phyloP scores from a whole-genome alignment of 2,888 invertebrate genomes.

The Ecdyonurus torrentis region DNA sequence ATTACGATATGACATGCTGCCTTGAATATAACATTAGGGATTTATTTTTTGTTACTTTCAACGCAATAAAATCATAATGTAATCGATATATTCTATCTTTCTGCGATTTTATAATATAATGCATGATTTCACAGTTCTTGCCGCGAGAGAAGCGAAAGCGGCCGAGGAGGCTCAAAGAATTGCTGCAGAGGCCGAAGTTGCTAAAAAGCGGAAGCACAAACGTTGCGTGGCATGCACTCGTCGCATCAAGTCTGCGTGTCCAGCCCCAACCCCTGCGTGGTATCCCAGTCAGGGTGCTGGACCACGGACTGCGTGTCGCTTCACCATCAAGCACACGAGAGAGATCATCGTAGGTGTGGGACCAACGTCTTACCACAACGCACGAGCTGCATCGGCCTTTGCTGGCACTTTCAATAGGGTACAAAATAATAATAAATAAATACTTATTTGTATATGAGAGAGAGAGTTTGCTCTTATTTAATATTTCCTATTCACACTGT shows the following conservation, averaged over 20 bases:
- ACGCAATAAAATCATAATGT: too few relatives aligned
- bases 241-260: background rate
- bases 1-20: too few relatives aligned
- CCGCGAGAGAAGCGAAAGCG: background rate
- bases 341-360: background rate
- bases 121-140: too few relatives aligned
- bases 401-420: background rate
- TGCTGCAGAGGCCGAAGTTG: background rate
- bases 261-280: background rate
- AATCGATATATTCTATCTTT: too few relatives aligned
- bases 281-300: background rate
- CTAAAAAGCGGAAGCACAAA: background rate
- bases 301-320: background rate
- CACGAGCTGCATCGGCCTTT: background rate
- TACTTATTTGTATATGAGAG: too few relatives aligned
- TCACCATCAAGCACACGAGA: background rate
- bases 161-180: background rate
- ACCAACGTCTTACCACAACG: background rate
- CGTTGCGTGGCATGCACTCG: background rate
- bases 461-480: too few relatives aligned
- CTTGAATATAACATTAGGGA: too few relatives aligned
- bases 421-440: too few relatives aligned
- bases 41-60: too few relatives aligned
- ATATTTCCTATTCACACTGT: too few relatives aligned
- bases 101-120: too few relatives aligned